Conservation (phyloP, 2,797 vertebrate species). For the Triplophysa bombifrons region DNA sequence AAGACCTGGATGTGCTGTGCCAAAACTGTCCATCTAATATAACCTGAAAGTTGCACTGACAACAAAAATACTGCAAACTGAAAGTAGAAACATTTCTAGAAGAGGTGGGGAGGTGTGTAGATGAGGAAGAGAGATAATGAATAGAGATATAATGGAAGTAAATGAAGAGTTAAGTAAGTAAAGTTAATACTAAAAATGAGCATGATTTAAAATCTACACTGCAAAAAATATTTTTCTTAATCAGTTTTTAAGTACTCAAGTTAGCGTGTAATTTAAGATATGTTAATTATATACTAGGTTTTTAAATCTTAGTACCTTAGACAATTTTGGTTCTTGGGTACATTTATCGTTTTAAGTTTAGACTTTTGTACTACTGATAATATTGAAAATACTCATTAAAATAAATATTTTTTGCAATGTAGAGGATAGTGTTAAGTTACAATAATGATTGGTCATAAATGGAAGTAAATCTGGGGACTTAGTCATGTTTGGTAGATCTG, state of each 20-base stretch:
- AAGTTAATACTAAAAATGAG: background rate
- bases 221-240: background rate
- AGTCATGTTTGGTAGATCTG: background rate
- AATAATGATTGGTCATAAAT: background rate
- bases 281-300: too few species aligned
- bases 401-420: background rate
- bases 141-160: background rate
- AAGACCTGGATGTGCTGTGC: constrained; percentile 33
- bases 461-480: background rate
- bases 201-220: background rate
- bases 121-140: background rate
- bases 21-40: constrained; percentile 36
- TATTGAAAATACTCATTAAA: background rate
- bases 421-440: background rate
- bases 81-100: constrained; percentile 4
- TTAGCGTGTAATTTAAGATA: background rate
- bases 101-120: background rate
- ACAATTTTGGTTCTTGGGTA: background rate
- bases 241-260: background rate
- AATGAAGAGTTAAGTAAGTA: background rate
- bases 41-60: constrained; percentile 23
- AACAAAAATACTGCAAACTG: constrained; percentile 29
- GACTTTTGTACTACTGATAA: too few species aligned
- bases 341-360: background rate
- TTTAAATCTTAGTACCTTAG: too few species aligned